Percentiles rank a stretch among this genome's conserved stretches.
Conservation (phyloP, 2,797 vertebrate species). For the Mus caroli region DNA sequence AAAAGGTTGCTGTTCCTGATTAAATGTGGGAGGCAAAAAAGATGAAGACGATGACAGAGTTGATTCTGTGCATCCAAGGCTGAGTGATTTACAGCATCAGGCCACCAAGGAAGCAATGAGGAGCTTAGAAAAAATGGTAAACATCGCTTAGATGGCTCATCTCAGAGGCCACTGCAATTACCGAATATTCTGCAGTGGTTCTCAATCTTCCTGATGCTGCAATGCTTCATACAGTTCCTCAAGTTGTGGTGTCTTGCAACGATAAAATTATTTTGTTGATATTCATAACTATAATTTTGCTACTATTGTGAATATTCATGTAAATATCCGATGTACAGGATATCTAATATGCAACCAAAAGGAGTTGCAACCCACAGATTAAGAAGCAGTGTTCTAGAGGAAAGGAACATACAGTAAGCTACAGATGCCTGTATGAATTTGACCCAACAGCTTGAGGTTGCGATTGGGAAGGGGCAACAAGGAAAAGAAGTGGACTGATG, state of each 20-base stretch:
- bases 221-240: not conserved
- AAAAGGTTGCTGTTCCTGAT: slow-evolving; percentile 72
- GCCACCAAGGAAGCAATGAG: not conserved
- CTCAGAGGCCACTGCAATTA: not conserved
- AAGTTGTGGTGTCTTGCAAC: not conserved
- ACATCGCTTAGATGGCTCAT: slow-evolving; percentile 16
- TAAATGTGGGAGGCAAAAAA: slow-evolving; percentile 69
- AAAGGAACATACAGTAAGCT: not conserved
- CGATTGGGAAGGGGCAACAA: not conserved
- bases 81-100: slow-evolving; percentile 62
- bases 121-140: not conserved
- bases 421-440: not conserved
- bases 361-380: too few species aligned
- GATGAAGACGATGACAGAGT: slow-evolving; percentile 57
- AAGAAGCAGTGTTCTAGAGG: not conserved
- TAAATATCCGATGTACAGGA: not conserved
- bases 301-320: not conserved
- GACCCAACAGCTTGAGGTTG: not conserved
- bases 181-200: not conserved
- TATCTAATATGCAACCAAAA: not conserved
- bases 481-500: not conserved
- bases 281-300: not conserved
- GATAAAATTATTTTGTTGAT: not conserved
- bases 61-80: slow-evolving; percentile 65
- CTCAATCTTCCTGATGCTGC: not conserved